Percentiles rank a stretch among this genome's conserved stretches.
These are phyloP conservation scores for Diarsia mendica DNA, from an alignment of 2,888 invertebrate species.

Conservation along the genomic window DNA sequence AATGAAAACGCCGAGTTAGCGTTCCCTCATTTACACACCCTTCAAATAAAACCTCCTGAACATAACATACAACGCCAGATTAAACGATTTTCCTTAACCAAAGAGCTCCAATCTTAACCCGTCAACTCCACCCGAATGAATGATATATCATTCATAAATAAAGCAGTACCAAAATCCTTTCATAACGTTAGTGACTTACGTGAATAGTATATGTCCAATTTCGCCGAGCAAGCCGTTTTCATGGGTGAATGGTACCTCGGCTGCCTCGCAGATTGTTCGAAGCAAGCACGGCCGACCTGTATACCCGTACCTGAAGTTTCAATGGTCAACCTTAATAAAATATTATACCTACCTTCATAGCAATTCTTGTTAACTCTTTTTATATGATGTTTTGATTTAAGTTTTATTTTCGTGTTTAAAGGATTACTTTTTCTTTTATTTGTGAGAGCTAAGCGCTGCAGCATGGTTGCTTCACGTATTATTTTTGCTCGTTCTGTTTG, in stretches of 20 bases:
- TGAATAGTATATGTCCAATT: constrained; percentile 93
- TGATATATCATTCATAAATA: constrained; percentile 66
- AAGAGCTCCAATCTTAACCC: constrained; percentile 54
- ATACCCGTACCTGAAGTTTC: constrained; percentile 90
- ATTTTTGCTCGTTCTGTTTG: constrained; percentile 39
- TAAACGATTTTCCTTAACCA: constrained; percentile 58
- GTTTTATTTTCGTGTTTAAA: constrained; percentile 21
- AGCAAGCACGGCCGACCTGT: constrained; percentile 93
- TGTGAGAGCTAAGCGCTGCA: constrained; percentile 29
- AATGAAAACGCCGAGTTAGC: constrained; percentile 30
- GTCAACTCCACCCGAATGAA: constrained; percentile 59
- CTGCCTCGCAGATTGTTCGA: constrained; percentile 94
- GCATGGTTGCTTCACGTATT: constrained; percentile 23
- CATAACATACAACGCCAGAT: constrained; percentile 31
- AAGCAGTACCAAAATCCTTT: constrained; percentile 61
- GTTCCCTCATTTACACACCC: constrained; percentile 49
- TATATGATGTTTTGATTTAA: constrained; percentile 58
- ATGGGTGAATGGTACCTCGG: constrained; percentile 92
- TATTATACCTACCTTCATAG: constrained; percentile 67
- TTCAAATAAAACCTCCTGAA: constrained; percentile 45
- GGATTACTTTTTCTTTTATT: constrained; percentile 18
- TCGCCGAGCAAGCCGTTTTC: constrained; percentile 94
- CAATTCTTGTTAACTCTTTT: constrained; percentile 68
- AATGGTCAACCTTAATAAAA: constrained; percentile 71
- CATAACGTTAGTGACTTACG: constrained; percentile 88